Percentiles rank a stretch among this genome's conserved stretches.
Conservation (phyloP, 2,797 vertebrate genomes). For the Argyrosomus regius region DNA sequence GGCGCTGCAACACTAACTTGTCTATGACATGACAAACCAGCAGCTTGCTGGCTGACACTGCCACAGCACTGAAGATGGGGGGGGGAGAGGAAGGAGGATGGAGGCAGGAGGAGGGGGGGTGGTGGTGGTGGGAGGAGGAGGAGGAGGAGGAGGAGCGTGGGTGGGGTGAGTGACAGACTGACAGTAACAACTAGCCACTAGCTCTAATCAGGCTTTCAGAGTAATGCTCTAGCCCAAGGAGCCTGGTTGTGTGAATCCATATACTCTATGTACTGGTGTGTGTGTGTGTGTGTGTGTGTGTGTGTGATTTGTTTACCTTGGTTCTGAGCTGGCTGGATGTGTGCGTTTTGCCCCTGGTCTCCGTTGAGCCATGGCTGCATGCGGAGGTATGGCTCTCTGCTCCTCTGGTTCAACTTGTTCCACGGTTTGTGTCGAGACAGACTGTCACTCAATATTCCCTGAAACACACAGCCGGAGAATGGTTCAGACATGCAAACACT, state of each 20-base stretch:
- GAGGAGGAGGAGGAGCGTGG: slow-evolving; percentile 23
- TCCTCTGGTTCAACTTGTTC: slow-evolving; percentile 96
- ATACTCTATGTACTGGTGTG: slow-evolving; percentile 14
- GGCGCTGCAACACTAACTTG: slow-evolving; percentile 85
- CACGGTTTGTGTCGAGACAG: slow-evolving; percentile 94
- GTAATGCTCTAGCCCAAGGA: slow-evolving; percentile 52
- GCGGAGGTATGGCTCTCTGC: slow-evolving; percentile 95
- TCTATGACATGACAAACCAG: slow-evolving; percentile 87
- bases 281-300: slow-evolving; percentile 13
- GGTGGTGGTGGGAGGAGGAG: neutral
- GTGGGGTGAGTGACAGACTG: slow-evolving; percentile 76
- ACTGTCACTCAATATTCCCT: slow-evolving; percentile 95
- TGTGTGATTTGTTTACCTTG: slow-evolving; percentile 74
- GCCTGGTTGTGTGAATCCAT: slow-evolving; percentile 42
- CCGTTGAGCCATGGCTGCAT: slow-evolving; percentile 98
- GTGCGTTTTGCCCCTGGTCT: slow-evolving; percentile 92
- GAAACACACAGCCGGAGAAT: slow-evolving; percentile 71
- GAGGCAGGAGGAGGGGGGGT: slow-evolving; percentile 5
- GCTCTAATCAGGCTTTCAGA: slow-evolving; percentile 75
- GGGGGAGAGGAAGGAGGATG: slow-evolving; percentile 53
- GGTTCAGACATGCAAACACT: slow-evolving; percentile 44
- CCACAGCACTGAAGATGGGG: slow-evolving; percentile 79
- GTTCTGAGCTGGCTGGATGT: slow-evolving; percentile 76
- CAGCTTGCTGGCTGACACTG: slow-evolving; percentile 87
- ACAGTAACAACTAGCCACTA: slow-evolving; percentile 78